phyloP scores from a whole-genome alignment of 2,113 vertebrate genomes.

The Nyctereutes procyonoides region DNA sequence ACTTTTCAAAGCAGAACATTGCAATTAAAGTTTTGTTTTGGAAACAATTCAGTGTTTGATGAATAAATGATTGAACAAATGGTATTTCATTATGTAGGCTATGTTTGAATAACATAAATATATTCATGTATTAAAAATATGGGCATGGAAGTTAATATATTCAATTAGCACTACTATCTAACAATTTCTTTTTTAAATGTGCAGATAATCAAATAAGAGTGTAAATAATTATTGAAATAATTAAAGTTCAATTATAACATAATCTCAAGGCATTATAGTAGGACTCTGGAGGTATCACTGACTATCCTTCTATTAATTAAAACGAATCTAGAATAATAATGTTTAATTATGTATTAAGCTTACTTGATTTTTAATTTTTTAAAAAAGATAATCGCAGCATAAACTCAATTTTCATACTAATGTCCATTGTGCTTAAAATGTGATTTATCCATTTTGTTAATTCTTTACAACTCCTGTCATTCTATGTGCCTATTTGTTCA shows the following conservation, averaged over 20 bases:
- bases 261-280: not conserved
- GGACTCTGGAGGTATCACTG: not conserved
- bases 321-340: not conserved
- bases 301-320: conserved; percentile 5
- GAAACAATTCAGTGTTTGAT: not conserved
- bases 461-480: not conserved
- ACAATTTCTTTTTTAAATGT: not conserved
- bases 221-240: conserved; percentile 24
- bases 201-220: not conserved
- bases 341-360: not conserved
- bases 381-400: not conserved
- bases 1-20: not conserved
- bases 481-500: not conserved
- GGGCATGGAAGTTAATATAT: not conserved
- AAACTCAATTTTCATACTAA: not conserved
- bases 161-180: not conserved
- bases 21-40: not conserved
- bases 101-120: not conserved
- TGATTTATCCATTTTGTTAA: not conserved
- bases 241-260: not conserved
- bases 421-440: not conserved
- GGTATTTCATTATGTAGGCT: not conserved
- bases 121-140: not conserved
- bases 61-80: not conserved
- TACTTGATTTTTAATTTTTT: not conserved